Conservation (phyloP, 2,797 vertebrate species). For the Acipenser oxyrinchus region DNA sequence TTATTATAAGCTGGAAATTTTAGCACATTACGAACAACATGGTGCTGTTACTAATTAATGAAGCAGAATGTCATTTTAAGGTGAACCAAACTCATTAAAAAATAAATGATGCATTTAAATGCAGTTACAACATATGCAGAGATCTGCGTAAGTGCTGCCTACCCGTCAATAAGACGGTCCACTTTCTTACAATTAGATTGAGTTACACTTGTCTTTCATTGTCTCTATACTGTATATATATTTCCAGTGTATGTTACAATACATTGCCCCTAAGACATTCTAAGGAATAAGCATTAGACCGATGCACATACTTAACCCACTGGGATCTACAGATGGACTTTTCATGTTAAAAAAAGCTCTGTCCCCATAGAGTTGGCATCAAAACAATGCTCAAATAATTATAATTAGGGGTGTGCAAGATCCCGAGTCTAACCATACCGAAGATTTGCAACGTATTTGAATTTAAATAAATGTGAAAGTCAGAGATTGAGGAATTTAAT, state of each 20-base stretch:
- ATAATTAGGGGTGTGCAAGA: no score
- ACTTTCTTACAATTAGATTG: neutral
- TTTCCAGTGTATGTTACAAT: constrained; percentile 5
- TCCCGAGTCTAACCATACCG: no score
- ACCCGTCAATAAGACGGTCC: constrained; percentile 24
- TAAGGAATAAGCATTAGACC: constrained; percentile 10
- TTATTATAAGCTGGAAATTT: constrained; percentile 31
- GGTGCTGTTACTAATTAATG: constrained; percentile 40
- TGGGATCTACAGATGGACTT: constrained; percentile 59
- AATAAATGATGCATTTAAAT: constrained; percentile 17
- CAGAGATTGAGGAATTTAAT: no score
- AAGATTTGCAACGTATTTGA: no score
- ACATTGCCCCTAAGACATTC: constrained; percentile 2
- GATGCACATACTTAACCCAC: constrained; percentile 44
- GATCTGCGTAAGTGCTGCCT: constrained; percentile 23
- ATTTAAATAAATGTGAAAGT: no score
- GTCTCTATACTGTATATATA: constrained; percentile 11
- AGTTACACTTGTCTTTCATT: neutral
- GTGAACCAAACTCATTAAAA: constrained; percentile 25
- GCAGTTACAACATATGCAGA: constrained; percentile 17
- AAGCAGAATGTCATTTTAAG: constrained; percentile 30
- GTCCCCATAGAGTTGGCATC: constrained; percentile 4
- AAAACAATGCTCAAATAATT: no score
- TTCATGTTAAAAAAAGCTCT: constrained; percentile 53
- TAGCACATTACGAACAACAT: constrained; percentile 27